phyloP scores from a whole-genome alignment of 2,797 vertebrate genomes.

The Epinephelus coioides region DNA sequence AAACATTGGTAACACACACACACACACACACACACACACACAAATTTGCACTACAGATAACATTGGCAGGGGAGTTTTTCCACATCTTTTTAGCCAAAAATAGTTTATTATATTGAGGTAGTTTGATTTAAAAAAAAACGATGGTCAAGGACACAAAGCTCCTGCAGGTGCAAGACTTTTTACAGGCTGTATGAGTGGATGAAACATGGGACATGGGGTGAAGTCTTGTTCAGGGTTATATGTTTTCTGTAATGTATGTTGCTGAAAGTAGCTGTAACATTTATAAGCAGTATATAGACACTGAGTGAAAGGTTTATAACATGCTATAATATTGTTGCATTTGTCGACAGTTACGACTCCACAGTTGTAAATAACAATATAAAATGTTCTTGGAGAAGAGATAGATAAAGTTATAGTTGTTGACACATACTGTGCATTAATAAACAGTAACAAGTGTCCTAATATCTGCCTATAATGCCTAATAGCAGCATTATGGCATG shows the following conservation, averaged over 20 bases:
- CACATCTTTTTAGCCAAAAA: background rate
- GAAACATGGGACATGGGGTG: background rate
- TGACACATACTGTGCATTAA: no score
- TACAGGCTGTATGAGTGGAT: background rate
- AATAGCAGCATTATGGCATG: no score
- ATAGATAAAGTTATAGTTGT: no score
- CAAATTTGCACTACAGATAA: background rate
- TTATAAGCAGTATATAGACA: background rate
- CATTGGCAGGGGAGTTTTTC: background rate
- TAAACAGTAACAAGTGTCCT: no score
- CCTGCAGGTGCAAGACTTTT: background rate
- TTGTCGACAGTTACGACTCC: no score
- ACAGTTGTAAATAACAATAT: no score
- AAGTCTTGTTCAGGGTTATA: background rate
- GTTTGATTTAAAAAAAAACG: background rate
- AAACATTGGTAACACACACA: constrained; percentile 10
- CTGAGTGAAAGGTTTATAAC: background rate
- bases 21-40: background rate
- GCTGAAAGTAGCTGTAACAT: background rate
- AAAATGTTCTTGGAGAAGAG: no score
- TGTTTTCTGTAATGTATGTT: background rate
- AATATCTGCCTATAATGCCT: no score
- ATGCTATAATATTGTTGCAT: background rate
- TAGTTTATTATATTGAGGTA: background rate
- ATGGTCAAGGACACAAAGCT: constrained; percentile 2